Base-by-base conservation (phyloP, 30 jellyfish, hydroid and myxozoan species). In the Rhopilema esculentum region DNA sequence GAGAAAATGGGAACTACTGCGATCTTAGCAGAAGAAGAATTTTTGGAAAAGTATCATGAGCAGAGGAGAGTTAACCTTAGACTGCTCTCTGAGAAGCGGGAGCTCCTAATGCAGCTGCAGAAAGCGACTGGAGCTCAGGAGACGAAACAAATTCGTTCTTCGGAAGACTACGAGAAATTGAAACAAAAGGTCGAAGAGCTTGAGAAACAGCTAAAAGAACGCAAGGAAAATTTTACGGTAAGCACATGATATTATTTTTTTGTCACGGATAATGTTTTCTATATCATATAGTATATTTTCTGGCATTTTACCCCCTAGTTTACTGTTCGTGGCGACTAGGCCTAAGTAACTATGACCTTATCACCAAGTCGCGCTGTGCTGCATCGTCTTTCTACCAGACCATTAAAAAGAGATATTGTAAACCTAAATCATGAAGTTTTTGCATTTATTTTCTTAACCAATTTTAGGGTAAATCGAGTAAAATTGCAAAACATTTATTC, bases 41-140 rank as follows among this genome's bases (percentile, higher is more conserved):
- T 83, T 1, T 22, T 71, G n/a, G 92, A 49, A 29, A 83, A 70
- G 68, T 65, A 83, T 70, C 72, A 57, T 22, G 92, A 83, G n/a
- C 74, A 49, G 69, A 83, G 92, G 57, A 83, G 33, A 53, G 78
- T 84, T 0, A 83, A 83, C 50, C n/a, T 83, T 49, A 83, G 69
- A 76, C 92, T 83, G 16, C 77, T 83, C 32, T 78, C 71, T 33
- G 85, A 83, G 72, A 69, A 49, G 23, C 77, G 92, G 50, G 92
- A 83, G 29, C 73, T 83, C 57, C 85, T 83, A 1, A 20, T 83
- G 84, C 79, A 83, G 75, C 25, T 83, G 70, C 92, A 83, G 29
- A 62, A 49, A 25, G 85, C 52, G 9, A 83, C 49, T 8, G 72
- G 85, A 30, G 92, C 16, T 1, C 78, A 40, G 40, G 69, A 40